Base-by-base conservation (phyloP, 1,140 invertebrate genomes). In the Heterodera schachtii region DNA sequence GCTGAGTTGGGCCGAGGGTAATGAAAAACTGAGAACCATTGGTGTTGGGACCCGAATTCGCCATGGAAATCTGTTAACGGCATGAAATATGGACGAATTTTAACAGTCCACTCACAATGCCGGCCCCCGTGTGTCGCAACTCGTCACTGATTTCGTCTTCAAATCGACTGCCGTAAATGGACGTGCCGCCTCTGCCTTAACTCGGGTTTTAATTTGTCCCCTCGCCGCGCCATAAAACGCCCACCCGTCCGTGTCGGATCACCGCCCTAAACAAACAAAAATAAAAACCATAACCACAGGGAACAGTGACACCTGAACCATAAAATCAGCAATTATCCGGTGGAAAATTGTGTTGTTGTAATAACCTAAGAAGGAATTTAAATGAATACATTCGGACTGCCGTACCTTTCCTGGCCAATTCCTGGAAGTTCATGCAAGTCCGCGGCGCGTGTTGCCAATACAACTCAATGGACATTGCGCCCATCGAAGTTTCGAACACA, bases 11-110 rank as follows among this genome's bases (percentile, higher is more conserved):
- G 0, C 94, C 96, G 81, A 99, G 91, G 0, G 96, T 98, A 43
- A 99, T 96, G 87, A 98, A 99, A 92, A 99, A 99, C 90, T 99
- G 97, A 70, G 95, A 97, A 43, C 96, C 96, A 92, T 99, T 99
- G 21, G 95, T 95, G 89, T 98, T 93, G 3, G 96, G 95, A 0
- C 97, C 97, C 77, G 95, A 94, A 92, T 98, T 98, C 0, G 94
- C 95, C 95, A 97, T 96, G 83, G 95, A 95, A 3, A 98, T 90
- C 75, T 74, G 31, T 21, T 44, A 21, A 4, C 5, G 19, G 21
- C 41, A 11, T 75, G 57, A 46, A 46, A 75, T 46, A 8, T 31
- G n/a, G 21, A 31, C n/a, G 31, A 13, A 43, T 44, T 43, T 19
- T 43, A 44, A 44, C n/a, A 43, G 57, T 7, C 16, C 31, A 76